Percentiles rank a stretch among this genome's conserved stretches.
Conservation (phyloP, 2,797 vertebrate genomes). For the Micrastur ruficollis region DNA sequence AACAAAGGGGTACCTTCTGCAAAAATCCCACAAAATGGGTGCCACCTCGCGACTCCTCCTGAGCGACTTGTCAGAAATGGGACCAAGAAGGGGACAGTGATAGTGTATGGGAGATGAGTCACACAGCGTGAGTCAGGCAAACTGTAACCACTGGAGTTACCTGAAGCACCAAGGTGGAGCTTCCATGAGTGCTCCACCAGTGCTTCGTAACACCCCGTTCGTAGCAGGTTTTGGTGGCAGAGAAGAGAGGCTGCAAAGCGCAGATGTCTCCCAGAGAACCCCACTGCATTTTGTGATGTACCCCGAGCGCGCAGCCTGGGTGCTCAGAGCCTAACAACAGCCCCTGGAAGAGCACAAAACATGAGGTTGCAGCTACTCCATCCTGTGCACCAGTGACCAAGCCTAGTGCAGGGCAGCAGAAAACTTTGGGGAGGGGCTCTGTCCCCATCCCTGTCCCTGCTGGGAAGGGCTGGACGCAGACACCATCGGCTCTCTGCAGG, state of each 20-base stretch:
- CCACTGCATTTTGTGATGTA: background rate
- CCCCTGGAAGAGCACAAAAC: background rate
- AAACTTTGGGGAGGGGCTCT: background rate
- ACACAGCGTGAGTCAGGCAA: background rate
- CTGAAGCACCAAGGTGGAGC: background rate
- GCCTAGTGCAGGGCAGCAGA: background rate
- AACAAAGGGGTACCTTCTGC: background rate
- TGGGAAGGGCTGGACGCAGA: background rate
- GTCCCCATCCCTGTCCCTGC: accelerated
- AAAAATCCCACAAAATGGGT: background rate
- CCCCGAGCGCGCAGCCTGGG: background rate
- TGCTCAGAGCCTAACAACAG: background rate
- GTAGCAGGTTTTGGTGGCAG: background rate
- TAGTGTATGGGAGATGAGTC: background rate
- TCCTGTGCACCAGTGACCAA: accelerated
- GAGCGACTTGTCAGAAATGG: background rate
- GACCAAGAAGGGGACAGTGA: background rate
- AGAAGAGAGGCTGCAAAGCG: background rate
- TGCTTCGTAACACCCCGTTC: accelerated
- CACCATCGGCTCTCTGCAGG: accelerated
- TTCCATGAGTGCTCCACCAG: background rate
- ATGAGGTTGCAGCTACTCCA: too few relatives aligned
- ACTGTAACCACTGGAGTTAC: background rate
- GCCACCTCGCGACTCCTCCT: background rate
- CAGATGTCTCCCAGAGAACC: background rate